These are phyloP conservation scores for Drosophila prostipennis DNA, from an alignment of 2,888 invertebrate genomes.

Conservation along the genomic window DNA sequence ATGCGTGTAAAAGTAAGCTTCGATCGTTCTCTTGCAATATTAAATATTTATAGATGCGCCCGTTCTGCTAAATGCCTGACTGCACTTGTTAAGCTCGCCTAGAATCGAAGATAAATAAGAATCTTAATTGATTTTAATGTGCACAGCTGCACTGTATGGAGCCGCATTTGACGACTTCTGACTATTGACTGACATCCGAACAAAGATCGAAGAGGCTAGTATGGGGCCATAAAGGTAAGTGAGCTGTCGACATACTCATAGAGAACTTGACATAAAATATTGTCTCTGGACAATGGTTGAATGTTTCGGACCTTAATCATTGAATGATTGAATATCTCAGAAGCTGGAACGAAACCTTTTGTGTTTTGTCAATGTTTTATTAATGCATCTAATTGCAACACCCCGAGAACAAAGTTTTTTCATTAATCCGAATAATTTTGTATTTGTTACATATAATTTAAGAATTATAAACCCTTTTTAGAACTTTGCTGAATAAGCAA, in stretches of 20 bases:
- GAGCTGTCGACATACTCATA: slow-evolving; percentile 69
- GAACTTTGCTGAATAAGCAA: no score
- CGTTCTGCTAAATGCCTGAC: slow-evolving; percentile 40
- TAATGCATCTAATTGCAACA: background rate
- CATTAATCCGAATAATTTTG: no score
- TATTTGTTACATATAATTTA: no score
- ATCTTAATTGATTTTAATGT: slow-evolving; percentile 78
- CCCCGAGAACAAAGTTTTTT: no score
- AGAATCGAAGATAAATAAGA: slow-evolving; percentile 70
- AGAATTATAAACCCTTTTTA: no score
- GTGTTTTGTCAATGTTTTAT: no score
- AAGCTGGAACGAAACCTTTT: background rate
- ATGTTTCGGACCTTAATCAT: slow-evolving; percentile 53
- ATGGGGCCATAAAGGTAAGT: slow-evolving; percentile 32
- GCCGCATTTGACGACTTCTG: slow-evolving; percentile 33
- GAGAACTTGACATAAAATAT: slow-evolving; percentile 69
- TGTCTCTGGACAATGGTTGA: slow-evolving; percentile 54
- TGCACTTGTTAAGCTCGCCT: slow-evolving; percentile 70
- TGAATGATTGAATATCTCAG: slow-evolving; percentile 38
- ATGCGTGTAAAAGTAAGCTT: slow-evolving; percentile 57
- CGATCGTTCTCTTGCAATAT: slow-evolving; percentile 51
- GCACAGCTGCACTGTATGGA: slow-evolving; percentile 65
- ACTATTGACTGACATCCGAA: slow-evolving; percentile 37
- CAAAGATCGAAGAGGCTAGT: slow-evolving; percentile 32
- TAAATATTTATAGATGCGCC: slow-evolving; percentile 75